A percentile compares a stretch with the other conserved stretches of the same genome.
Conservation (phyloP, 2,113 vertebrate genomes). For the Hepsetus odoe region DNA sequence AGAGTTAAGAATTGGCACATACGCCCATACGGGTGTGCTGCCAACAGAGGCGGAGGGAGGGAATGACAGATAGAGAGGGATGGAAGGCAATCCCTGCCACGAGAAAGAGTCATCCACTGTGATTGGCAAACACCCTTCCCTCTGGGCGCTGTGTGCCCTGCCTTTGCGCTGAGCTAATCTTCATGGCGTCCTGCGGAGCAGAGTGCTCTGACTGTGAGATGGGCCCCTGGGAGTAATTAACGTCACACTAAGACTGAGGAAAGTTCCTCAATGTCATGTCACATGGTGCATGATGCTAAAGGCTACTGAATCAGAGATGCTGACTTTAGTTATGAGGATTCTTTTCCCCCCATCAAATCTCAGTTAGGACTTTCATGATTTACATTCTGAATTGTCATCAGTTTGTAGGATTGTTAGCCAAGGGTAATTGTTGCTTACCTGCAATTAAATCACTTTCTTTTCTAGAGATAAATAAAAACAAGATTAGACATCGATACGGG, state of each 20-base stretch:
- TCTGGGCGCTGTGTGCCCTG: background rate
- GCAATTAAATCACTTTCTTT: no score
- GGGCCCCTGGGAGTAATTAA: constrained; percentile 21
- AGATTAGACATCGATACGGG: no score
- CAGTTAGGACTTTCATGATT: background rate
- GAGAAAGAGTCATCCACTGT: background rate
- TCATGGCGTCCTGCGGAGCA: background rate
- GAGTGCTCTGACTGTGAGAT: background rate
- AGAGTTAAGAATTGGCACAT: background rate
- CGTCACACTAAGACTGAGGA: background rate
- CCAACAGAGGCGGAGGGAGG: background rate
- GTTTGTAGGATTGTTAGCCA: no score
- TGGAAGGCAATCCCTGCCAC: background rate
- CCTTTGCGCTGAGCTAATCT: constrained; percentile 2
- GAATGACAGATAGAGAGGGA: background rate
- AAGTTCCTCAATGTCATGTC: constrained; percentile 1
- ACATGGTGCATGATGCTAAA: background rate
- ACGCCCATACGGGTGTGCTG: background rate
- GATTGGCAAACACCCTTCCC: constrained; percentile 2
- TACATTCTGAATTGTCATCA: no score
- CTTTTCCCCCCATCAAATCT: no score
- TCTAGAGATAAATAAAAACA: no score
- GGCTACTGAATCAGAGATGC: background rate
- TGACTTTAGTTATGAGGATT: background rate
- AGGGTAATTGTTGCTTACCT: no score